These are phyloP conservation scores for Chionomys nivalis DNA, from an alignment of 2,113 vertebrate species.

Conservation along the genomic window DNA sequence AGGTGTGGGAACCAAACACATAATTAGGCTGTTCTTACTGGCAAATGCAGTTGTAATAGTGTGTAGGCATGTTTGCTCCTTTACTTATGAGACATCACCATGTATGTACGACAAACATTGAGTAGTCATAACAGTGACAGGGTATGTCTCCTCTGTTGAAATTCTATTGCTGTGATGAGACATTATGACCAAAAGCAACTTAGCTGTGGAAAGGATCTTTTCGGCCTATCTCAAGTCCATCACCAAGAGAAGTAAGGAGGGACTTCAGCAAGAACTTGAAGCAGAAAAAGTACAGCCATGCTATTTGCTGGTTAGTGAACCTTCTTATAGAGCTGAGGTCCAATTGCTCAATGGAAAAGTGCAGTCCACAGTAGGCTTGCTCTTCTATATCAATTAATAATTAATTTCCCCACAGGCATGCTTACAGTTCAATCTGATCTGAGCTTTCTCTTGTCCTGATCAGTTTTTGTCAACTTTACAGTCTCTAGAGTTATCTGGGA, in stretches of 20 bases:
- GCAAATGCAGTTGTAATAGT: slow-evolving; percentile 37
- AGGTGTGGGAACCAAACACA: not conserved
- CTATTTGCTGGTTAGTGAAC: not conserved
- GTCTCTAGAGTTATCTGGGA: not conserved
- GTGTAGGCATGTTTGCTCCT: not conserved
- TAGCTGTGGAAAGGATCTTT: not conserved
- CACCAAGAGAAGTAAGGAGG: not conserved
- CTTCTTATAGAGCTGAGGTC: not conserved
- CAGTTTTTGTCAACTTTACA: not conserved
- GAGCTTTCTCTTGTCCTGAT: not conserved
- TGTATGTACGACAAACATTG: not conserved
- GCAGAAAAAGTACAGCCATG: not conserved
- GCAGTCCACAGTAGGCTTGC: not conserved
- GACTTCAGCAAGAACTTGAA: not conserved
- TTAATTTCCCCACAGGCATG: not conserved
- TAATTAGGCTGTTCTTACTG: not conserved
- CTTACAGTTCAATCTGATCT: not conserved
- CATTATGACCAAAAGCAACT: not conserved
- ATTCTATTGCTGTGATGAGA: not conserved
- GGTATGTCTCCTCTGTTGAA: not conserved
- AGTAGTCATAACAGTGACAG: not conserved
- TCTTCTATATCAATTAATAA: not conserved
- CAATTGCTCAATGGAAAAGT: too few species aligned
- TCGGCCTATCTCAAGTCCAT: not conserved
- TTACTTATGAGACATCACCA: not conserved